phyloP scores from a whole-genome alignment of 1,140 invertebrate genomes.

The Lordiphosa clarofinis region DNA sequence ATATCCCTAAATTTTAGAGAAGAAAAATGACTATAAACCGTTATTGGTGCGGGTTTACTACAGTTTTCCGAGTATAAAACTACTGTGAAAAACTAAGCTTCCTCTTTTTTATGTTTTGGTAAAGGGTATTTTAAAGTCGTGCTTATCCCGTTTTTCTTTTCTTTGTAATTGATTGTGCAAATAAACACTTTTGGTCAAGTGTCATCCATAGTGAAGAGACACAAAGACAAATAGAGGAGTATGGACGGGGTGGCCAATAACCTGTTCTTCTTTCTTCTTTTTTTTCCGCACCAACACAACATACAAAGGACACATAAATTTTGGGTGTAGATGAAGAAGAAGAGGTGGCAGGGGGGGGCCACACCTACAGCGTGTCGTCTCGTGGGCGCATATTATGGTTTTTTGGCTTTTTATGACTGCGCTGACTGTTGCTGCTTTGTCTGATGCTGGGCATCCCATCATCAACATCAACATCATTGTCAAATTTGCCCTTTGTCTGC shows the following conservation, averaged over 20 bases:
- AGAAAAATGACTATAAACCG: too few species aligned
- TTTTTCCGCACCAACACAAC: conserved; percentile 5
- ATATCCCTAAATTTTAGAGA: too few species aligned
- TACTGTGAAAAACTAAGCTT: too few species aligned
- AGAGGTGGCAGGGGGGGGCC: background rate
- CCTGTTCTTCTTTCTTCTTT: conserved; percentile 22
- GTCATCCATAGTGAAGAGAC: conserved; percentile 8
- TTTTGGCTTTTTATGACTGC: conserved; percentile 58
- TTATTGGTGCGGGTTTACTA: too few species aligned
- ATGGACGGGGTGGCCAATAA: conserved; percentile 28
- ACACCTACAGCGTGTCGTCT: conserved; percentile 14
- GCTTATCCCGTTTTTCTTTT: conserved; percentile 5
- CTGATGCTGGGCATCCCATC: conserved; percentile 1
- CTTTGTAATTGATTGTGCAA: conserved; percentile 9
- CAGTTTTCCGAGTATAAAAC: too few species aligned
- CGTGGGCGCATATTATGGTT: conserved; percentile 10
- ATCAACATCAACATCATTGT: conserved; percentile 14
- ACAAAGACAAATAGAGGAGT: conserved; percentile 29
- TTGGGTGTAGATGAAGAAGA: background rate
- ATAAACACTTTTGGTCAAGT: conserved; percentile 21
- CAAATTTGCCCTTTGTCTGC: conserved; percentile 51
- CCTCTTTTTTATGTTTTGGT: too few species aligned
- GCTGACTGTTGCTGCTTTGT: conserved; percentile 3
- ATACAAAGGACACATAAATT: conserved; percentile 54
- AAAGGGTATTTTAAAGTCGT: too few species aligned